phyloP scores from a whole-genome alignment of 1,140 invertebrate species.

The Rhopalosiphum maidis region DNA sequence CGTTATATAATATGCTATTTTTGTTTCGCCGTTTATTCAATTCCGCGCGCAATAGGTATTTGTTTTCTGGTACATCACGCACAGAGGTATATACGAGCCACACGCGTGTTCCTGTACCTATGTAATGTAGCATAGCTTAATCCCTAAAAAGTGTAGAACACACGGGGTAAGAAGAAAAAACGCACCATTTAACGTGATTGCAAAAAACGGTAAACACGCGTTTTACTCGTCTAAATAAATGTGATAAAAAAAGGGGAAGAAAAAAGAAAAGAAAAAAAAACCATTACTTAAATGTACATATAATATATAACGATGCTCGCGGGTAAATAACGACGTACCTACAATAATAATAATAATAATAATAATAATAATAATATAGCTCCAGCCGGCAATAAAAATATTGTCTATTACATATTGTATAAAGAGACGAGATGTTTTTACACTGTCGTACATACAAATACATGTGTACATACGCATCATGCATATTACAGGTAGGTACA shows the following conservation, averaged over 20 bases:
- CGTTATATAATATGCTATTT: background rate
- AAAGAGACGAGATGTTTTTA: background rate
- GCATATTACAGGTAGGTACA: background rate
- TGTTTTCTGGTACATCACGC: background rate
- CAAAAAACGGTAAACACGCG: constrained; percentile 4
- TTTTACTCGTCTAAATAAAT: constrained; percentile 4
- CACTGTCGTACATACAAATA: background rate
- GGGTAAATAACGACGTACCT: background rate
- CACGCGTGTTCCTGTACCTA: too few relatives aligned
- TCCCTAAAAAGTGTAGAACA: background rate
- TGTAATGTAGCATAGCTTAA: background rate
- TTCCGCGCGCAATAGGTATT: background rate
- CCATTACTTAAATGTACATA: background rate
- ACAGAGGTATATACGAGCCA: too few relatives aligned
- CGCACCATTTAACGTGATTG: constrained; percentile 7
- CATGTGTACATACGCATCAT: background rate
- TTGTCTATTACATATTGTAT: background rate
- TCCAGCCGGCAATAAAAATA: background rate
- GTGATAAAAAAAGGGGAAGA: background rate
- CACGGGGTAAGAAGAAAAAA: background rate
- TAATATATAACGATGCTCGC: background rate
- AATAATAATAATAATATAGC: background rate
- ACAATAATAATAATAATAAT: constrained; percentile 18
- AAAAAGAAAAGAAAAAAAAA: background rate
- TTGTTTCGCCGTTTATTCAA: background rate